Evolutionary conservation across 1,140 invertebrate genomes (phyloP), one percentile per base, ranked within the genome.

Genomic region (Ips typographus): DNA sequence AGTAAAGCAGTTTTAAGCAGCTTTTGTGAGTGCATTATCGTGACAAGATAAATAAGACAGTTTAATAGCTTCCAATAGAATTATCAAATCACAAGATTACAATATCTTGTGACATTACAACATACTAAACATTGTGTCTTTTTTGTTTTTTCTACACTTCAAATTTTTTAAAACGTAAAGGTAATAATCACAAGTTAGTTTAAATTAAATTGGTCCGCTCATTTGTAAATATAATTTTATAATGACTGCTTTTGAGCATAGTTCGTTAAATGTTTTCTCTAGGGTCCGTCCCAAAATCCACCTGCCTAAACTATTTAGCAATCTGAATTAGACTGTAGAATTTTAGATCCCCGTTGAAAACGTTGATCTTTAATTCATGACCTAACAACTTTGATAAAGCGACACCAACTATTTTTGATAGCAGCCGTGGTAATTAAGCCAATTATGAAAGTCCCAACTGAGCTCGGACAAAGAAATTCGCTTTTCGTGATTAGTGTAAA

Each of bases 251-350:
- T 52, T 64, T 56, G 65, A 59, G 37, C 42, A 56, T 69, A 63
- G 44, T 68, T 72, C 66, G 60, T 59, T 40, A 44, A 59, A 51
- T 62, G 67, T 68, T 65, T 75, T 74, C 73, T 75, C 58, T 41
- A 44, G 40, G 36, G 36, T 44, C 58, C 2, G 42, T 60, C 72
- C 68, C 59, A 67, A 73, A 72, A 75, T 75, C 71, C 74, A 47
- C 68, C 65, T 72, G 72, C 71, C 72, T 72, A 75, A 75, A 75
- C 72, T 70, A 72, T 75, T 71, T 61, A 72, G 72, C 72, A 74
- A 75, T 75, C 72, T 72, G 72, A 72, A 75, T 75, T 73, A 75
- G 71, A 65, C n/a, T 71, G n/a, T 6, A 36, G 61, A 60, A 71
- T 68, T 74, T 68, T 65, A 70, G 58, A 65, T 59, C 5, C n/a